Conservation (phyloP, 1,140 invertebrate species). For the Sitodiplosis mosellana region DNA sequence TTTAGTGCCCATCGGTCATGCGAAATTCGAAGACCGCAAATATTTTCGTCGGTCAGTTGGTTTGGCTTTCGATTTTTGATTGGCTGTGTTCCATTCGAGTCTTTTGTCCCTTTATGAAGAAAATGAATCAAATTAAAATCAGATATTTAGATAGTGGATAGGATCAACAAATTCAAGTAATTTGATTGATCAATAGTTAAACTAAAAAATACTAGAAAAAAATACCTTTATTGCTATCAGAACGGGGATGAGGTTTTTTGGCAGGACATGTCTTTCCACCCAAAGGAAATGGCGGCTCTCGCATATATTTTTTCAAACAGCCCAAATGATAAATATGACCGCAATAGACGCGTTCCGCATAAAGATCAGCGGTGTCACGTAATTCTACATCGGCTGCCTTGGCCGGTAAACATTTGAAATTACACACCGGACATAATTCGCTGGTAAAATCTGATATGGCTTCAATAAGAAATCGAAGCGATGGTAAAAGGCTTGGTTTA, state of each 20-base stretch:
- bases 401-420: slow-evolving; percentile 34
- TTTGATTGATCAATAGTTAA: not conserved
- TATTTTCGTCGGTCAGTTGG: not conserved
- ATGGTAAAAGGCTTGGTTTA: slow-evolving; percentile 37
- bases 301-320: slow-evolving; percentile 52
- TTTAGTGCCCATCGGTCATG: slow-evolving; percentile 59
- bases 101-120: too few species aligned
- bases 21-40: slow-evolving; percentile 43
- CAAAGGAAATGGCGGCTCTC: slow-evolving; percentile 48
- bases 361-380: slow-evolving; percentile 36
- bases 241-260: slow-evolving; percentile 17
- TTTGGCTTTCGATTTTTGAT: slow-evolving; percentile 4
- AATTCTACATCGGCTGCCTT: slow-evolving; percentile 34
- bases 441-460: slow-evolving; percentile 37
- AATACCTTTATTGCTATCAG: slow-evolving; percentile 9
- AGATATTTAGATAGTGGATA: too few species aligned
- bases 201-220: too few species aligned
- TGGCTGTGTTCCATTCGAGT: not conserved
- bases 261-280: slow-evolving; percentile 34
- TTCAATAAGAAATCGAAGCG: slow-evolving; percentile 41
- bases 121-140: too few species aligned
- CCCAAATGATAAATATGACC: slow-evolving; percentile 54
- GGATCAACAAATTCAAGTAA: too few species aligned
- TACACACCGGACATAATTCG: slow-evolving; percentile 45
- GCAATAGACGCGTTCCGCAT: slow-evolving; percentile 55